Base-by-base conservation (phyloP, 2,797 vertebrate species). In the Acanthurus tractus region DNA sequence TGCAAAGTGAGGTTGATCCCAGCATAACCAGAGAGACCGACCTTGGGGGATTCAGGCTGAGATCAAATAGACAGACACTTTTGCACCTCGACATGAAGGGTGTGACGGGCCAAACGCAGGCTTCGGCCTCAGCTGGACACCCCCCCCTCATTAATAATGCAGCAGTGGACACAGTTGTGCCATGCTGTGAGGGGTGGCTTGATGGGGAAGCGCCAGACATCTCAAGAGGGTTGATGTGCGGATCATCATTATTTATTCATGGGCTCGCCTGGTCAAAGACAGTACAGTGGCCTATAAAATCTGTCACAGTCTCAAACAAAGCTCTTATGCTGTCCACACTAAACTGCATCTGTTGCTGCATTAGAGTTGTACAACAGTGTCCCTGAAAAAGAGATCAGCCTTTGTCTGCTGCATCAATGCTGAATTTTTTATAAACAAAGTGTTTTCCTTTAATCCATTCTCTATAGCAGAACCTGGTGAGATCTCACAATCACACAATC, bases 221-320 rank as follows among this genome's bases (percentile, higher is more conserved):
- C 81, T 88, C 79, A 23, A 61, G 81, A 77, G 69, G 61, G 57
- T 79, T 49, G 6, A 72, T 81, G 76, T 56, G 66, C 42, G 8
- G 54, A 59, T 68, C 57, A 8, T 1, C 20, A 80, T 88, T 76
- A 86, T 78, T 89, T 84, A 84, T 88, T 89, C 44, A 90, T 72
- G 15, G 48, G 15, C 29, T 63, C 5, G 74, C 36, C 69, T 69
- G 62, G 58, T 76, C 76, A 72, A 71, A 74, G 59, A 79, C 70
- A 40, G 77, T 61, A 53, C 53, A 66, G 66, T 62, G 12, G 12
- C 40, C 46, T 52, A 57, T 76, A 81, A 71, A 83, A 72, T 74
- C 71, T 73, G 63, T 78, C 49, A 53, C 61, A 20, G 63, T 54
- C 53, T 65, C 49, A 52, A 25, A 75, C 40, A 62, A 63, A 75